Evolutionary conservation across 2,797 vertebrate genomes (phyloP), one percentile per base, ranked within the genome.

Genomic region (Choloepus didactylus): DNA sequence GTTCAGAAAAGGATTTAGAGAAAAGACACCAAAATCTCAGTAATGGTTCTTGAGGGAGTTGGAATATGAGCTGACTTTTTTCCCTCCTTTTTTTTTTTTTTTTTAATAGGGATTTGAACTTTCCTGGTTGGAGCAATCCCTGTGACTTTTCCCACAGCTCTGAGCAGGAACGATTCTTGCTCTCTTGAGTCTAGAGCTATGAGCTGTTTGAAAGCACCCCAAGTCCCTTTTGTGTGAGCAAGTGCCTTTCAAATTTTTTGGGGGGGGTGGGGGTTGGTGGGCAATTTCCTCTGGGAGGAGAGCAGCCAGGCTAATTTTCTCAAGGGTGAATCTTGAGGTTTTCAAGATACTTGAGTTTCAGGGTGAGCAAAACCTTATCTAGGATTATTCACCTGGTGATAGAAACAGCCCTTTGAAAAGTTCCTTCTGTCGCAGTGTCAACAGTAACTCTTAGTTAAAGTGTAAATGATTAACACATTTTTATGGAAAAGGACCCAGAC

Each of bases 381-480:
- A 31, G 82, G 79, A 46, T 72, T 95, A 27, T 92, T 93, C 90
- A 80, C 92, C 54, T 54, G 31, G 46, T 29, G 41, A 75, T 41
- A 67, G 75, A 77, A 92, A 19, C 7, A 38, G 81, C 49, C 54
- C 67, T 93, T 87, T 87, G 83, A 84, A 75, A 84, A 95, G 82
- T 27, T 27, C 94, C 84, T 70, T 51, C 72, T 35, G 9, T 60
- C 2, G 0, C 38, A 2, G n/a, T 3, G 59, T 94, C 88, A 59
- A 90, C 86, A 87, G 73, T 21, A 44, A 23, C 76, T 31, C 60
- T 62, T 14, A 9, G 81, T 85, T 69, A 27, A 54, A 41, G 60
- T 0, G 67, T 93, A n/a, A 97, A 93, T 94, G 3, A 95, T 96
- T 89, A 92, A 93, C 95, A 88, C n/a, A 3, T 81, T 89, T 70